Evolutionary conservation across 2,888 invertebrate genomes (phyloP).

Genomic region (Lithophane semibrunnea): DNA sequence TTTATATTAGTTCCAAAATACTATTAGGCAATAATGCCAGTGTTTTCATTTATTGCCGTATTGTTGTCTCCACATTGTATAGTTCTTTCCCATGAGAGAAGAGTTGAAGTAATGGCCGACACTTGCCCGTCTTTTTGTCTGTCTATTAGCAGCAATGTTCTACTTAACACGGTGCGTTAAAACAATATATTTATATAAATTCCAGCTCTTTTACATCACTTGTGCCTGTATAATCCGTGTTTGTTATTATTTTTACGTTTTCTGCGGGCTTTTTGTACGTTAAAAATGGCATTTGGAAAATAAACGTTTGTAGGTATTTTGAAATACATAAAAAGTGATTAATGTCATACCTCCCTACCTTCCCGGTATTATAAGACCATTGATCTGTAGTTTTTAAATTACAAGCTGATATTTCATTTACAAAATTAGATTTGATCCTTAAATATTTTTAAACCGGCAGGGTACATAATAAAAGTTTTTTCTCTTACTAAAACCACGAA

Average conservation of each 20-base stretch:
- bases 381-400: not conserved
- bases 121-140: not conserved
- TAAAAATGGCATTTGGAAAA: not conserved
- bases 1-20: not conserved
- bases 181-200: constrained; percentile 41
- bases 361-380: not conserved
- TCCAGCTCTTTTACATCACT: constrained; percentile 33
- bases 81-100: not conserved
- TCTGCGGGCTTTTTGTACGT: not conserved
- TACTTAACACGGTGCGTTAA: constrained; percentile 51
- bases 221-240: constrained; percentile 33
- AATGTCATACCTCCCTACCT: not conserved
- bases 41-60: not conserved
- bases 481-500: not conserved
- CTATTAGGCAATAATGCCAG: not conserved
- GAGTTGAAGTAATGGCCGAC: constrained; percentile 28
- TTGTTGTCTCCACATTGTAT: not conserved
- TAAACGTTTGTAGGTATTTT: not conserved
- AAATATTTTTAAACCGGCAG: not conserved
- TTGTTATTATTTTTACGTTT: constrained; percentile 38
- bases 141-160: constrained; percentile 36
- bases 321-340: not conserved
- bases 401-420: not conserved
- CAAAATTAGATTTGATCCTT: not conserved
- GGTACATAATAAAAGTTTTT: not conserved